phyloP scores from a whole-genome alignment of 2,797 vertebrate species.

The Darevskia mixta region DNA sequence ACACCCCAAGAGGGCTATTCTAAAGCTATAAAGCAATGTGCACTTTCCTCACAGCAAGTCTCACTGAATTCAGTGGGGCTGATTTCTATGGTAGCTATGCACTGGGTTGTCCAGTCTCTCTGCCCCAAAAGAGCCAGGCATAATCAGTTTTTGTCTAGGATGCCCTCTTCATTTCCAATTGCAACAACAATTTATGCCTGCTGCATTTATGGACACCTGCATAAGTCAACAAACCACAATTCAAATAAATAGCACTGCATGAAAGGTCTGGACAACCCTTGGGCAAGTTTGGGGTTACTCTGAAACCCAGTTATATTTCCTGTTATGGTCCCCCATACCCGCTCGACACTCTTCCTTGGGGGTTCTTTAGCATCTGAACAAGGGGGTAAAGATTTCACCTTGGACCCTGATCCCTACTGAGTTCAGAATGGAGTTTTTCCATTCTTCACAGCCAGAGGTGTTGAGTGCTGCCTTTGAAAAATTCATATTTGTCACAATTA shows the following conservation, averaged over 20 bases:
- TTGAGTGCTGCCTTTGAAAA: slow-evolving; percentile 13
- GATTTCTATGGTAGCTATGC: no score
- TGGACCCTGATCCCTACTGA: neutral
- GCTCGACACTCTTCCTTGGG: neutral
- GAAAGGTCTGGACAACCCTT: slow-evolving; percentile 17
- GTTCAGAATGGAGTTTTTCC: slow-evolving; percentile 12
- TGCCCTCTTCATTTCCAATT: neutral
- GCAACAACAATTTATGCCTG: neutral
- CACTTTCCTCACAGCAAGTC: no score
- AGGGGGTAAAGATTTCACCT: neutral
- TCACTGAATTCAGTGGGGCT: no score
- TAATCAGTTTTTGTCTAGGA: neutral
- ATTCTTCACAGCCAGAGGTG: neutral
- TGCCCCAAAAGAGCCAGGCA: neutral
- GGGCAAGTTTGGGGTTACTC: slow-evolving; percentile 36
- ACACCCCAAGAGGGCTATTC: no score
- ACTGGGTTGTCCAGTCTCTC: neutral
- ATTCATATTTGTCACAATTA: neutral
- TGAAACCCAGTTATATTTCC: neutral
- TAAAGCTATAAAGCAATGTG: no score
- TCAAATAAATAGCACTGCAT: neutral
- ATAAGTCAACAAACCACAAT: slow-evolving; percentile 1
- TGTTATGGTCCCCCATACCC: neutral
- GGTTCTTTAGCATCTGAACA: neutral
- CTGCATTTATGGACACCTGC: neutral